phyloP scores from a whole-genome alignment of 2,888 invertebrate species.

The Muscina levida region DNA sequence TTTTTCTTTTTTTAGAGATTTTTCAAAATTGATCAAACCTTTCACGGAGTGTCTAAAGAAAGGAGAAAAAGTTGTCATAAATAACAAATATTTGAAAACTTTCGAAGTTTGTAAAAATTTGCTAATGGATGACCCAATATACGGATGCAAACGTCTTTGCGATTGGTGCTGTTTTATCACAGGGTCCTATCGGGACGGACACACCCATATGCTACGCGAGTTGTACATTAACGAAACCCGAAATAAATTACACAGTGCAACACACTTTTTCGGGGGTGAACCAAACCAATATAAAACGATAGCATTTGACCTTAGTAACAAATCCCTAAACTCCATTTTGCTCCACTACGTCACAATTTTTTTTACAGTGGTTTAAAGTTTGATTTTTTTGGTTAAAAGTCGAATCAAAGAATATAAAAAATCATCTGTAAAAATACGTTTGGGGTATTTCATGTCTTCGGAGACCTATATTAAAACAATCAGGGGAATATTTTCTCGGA shows the following conservation, averaged over 20 bases:
- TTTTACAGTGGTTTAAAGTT: too few relatives aligned
- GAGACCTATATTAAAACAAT: too few relatives aligned
- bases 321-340: too few relatives aligned
- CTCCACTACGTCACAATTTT: too few relatives aligned
- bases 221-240: background rate
- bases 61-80: background rate
- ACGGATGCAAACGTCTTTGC: background rate
- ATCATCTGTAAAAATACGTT: too few relatives aligned
- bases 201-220: constrained; percentile 4
- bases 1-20: constrained; percentile 24
- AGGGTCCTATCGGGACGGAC: background rate
- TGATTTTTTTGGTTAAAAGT: too few relatives aligned
- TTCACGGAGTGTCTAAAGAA: background rate
- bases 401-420: too few relatives aligned
- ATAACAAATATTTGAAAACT: background rate
- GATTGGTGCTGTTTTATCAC: background rate
- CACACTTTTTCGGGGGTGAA: too few relatives aligned
- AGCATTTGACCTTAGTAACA: too few relatives aligned
- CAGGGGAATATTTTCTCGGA: too few relatives aligned
- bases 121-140: constrained; percentile 12
- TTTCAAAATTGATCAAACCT: constrained; percentile 13
- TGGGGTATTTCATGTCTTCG: too few relatives aligned
- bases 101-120: background rate
- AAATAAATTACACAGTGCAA: constrained; percentile 16
- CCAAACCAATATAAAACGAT: too few relatives aligned